These are phyloP conservation scores for Hypomecis atomaria DNA, from an alignment of 2,888 invertebrate species.

Conservation along the genomic window DNA sequence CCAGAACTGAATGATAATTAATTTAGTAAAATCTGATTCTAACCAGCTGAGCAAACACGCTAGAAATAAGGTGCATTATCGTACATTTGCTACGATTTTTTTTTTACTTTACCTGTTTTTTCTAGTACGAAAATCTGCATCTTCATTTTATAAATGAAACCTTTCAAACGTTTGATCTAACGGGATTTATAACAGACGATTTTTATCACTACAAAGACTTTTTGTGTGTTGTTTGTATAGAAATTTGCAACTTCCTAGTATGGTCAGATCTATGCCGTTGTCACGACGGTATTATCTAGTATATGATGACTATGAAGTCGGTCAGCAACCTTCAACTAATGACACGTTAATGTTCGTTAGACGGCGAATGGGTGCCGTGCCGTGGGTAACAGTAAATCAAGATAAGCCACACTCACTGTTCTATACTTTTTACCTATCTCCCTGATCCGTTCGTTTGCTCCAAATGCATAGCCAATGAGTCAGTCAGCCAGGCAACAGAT, in stretches of 20 bases:
- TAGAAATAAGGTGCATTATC: too few species aligned
- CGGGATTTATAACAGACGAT: slow-evolving; percentile 11
- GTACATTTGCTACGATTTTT: too few species aligned
- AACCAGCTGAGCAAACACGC: too few species aligned
- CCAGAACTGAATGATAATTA: too few species aligned
- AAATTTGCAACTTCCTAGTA: slow-evolving; percentile 33
- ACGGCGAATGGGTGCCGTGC: slow-evolving; percentile 66
- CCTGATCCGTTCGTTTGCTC: slow-evolving; percentile 75
- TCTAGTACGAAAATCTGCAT: neutral
- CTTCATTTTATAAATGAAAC: neutral
- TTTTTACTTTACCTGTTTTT: neutral
- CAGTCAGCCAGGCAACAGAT: slow-evolving; percentile 66
- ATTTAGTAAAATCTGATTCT: too few species aligned
- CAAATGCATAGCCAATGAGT: slow-evolving; percentile 82
- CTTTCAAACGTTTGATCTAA: neutral
- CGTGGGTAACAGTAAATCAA: slow-evolving; percentile 78
- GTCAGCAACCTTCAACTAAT: slow-evolving; percentile 81
- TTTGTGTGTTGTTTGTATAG: slow-evolving; percentile 28
- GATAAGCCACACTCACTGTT: slow-evolving; percentile 79
- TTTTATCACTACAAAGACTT: slow-evolving; percentile 16
- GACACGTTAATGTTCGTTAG: slow-evolving; percentile 76
- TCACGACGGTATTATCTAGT: slow-evolving; percentile 46
- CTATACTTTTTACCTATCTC: slow-evolving; percentile 76
- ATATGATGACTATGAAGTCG: slow-evolving; percentile 50
- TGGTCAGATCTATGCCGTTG: slow-evolving; percentile 31